Evolutionary conservation across 2,888 invertebrate species (phyloP), one percentile per base, ranked within the genome.

Genomic region (Drosophila subsilvestris): DNA sequence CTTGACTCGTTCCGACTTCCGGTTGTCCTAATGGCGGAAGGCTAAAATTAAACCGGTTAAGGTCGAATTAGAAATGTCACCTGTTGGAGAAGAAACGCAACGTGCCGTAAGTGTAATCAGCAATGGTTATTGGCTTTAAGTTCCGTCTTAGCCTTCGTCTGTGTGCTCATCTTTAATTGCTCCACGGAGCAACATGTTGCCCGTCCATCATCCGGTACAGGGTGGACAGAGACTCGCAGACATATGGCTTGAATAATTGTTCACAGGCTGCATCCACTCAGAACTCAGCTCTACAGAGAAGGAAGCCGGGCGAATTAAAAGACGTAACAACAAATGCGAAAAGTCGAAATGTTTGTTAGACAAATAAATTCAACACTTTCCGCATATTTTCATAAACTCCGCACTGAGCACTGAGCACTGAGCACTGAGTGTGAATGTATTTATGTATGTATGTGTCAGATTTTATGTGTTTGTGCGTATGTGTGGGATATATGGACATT

Each of bases 31-130:
- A 74, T 73, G 67, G 61, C 60, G 60, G 70, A 71, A 65, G 76
- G 68, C 73, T 76, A 60, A 74, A 69, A 70, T 74, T 82, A 59
- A 74, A 67, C 58, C 66, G 50, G 75, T 76, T 74, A 78, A 72
- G 56, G 72, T 54, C 57, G 68, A 72, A 76, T 76, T 62, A 57
- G 59, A 65, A 68, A 62, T 68, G 55, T 60, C 54, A 53, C 60
- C 63, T 63, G 57, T 63, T 59, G n/a, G 43, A 10, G 22, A 32
- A 48, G n/a, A 80, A 63, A 65, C 65, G 76, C 81, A 63, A 65
- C 65, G 76, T 85, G 71, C 66, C 65, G 53, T 25, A 50, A 77
- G 56, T 57, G 62, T 12, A 48, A n/a, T 17, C 14, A 47, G 49
- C 10, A 37, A 37, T n/a, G 37, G 3, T 37, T 37, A 18, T 20